These are phyloP conservation scores for Tetragnatha versicolor DNA, from an alignment of 1,140 invertebrate species.

Conservation along the genomic window DNA sequence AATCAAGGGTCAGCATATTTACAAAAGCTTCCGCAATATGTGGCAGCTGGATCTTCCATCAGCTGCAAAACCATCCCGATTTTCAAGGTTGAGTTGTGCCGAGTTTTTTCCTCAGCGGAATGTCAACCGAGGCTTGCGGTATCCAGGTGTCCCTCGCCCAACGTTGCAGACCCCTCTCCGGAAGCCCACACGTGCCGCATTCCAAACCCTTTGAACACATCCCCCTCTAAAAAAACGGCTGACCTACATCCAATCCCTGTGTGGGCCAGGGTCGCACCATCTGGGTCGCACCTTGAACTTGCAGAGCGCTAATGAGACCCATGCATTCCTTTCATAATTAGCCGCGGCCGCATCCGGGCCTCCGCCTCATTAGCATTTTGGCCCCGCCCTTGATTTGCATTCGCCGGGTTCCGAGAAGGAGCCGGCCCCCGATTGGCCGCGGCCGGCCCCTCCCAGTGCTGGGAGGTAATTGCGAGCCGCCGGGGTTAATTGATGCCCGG, in stretches of 20 bases:
- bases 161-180: not conserved
- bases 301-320: conserved; percentile 34
- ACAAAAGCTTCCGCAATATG: no score
- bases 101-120: no score
- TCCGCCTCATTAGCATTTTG: not conserved
- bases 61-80: no score
- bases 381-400: conserved; percentile 35
- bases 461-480: no score
- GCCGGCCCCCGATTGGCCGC: conserved; percentile 27
- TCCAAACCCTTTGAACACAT: no score
- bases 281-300: conserved; percentile 45
- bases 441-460: conserved; percentile 31
- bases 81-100: no score
- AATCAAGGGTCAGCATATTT: no score
- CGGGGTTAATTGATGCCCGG: no score
- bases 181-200: no score
- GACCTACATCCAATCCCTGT: conserved; percentile 31
- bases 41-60: no score
- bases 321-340: conserved; percentile 50
- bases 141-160: not conserved
- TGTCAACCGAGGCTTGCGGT: no score
- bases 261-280: not conserved
- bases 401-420: no score
- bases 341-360: conserved; percentile 24
- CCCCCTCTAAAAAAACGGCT: conserved; percentile 7